Percentiles rank a stretch among this genome's conserved stretches.
phyloP scores from a whole-genome alignment of 2,888 invertebrate genomes.

The Ophioninae sp. region DNA sequence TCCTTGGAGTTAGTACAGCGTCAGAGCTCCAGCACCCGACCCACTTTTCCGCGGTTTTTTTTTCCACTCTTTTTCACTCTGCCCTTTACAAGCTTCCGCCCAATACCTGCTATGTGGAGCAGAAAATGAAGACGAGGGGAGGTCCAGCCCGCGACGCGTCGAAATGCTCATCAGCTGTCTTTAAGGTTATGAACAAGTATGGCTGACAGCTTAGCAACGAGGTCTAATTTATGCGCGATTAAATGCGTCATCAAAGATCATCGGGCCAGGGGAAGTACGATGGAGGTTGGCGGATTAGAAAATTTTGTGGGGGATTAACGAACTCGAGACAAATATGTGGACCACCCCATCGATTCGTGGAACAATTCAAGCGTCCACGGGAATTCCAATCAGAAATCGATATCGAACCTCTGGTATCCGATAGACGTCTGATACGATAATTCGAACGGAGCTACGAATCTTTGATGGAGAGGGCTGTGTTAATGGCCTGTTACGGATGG shows the following conservation, averaged over 20 bases:
- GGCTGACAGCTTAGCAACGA: slow-evolving; percentile 7
- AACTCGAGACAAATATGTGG: slow-evolving; percentile 49
- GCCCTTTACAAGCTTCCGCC: neutral
- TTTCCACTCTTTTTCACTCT: slow-evolving; percentile 7
- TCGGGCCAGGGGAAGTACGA: neutral
- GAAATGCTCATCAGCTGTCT: slow-evolving; percentile 4
- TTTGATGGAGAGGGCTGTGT: slow-evolving; percentile 38
- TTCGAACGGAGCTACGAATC: slow-evolving; percentile 30
- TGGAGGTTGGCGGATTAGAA: neutral
- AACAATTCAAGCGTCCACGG: slow-evolving; percentile 10
- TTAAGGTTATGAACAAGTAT: neutral
- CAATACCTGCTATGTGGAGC: slow-evolving; percentile 26
- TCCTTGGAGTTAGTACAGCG: slow-evolving; percentile 42
- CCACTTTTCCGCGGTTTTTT: slow-evolving; percentile 51
- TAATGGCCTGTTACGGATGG: slow-evolving; percentile 56
- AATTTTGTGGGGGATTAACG: slow-evolving; percentile 21
- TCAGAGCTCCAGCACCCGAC: slow-evolving; percentile 39
- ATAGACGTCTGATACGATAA: slow-evolving; percentile 27
- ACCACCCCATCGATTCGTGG: slow-evolving; percentile 37
- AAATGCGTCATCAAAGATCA: slow-evolving; percentile 2
- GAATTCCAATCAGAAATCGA: slow-evolving; percentile 52
- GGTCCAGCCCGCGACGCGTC: neutral
- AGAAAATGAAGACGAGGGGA: slow-evolving; percentile 4
- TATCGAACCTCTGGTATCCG: neutral
- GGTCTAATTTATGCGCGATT: slow-evolving; percentile 23